Conservation (phyloP, 2,113 vertebrate genomes). For the Cynopterus brachyotis region DNA sequence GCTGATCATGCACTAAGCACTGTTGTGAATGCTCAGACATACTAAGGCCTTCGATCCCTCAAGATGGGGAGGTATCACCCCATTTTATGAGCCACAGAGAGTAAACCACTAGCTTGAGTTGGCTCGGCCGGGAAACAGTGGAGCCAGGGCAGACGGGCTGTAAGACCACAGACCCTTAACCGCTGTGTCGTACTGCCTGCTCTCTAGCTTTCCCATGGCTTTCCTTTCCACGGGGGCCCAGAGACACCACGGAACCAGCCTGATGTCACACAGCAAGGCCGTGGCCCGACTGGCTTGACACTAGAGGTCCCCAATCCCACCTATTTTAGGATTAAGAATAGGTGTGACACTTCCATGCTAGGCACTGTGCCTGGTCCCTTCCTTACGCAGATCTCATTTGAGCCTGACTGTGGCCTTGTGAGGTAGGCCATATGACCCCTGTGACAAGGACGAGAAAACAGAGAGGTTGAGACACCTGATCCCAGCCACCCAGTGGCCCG, state of each 20-base stretch:
- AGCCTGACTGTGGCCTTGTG: background rate
- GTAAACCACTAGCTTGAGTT: background rate
- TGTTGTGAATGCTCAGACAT: background rate
- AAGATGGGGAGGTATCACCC: too few relatives aligned
- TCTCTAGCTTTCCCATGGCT: background rate
- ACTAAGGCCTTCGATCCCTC: background rate
- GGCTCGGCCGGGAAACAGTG: too few relatives aligned
- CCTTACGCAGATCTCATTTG: background rate
- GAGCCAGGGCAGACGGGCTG: too few relatives aligned
- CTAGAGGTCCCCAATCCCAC: background rate
- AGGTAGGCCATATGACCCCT: background rate
- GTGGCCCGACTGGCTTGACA: background rate
- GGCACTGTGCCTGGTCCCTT: too few relatives aligned
- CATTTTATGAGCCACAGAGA: background rate
- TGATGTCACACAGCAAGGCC: background rate
- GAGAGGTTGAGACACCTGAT: background rate
- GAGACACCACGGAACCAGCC: background rate
- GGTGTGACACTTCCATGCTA: rapidly evolving
- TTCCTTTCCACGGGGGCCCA: background rate
- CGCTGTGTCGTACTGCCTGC: rapidly evolving
- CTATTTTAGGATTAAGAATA: background rate
- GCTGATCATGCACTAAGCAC: rapidly evolving
- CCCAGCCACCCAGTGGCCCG: background rate
- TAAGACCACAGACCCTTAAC: rapidly evolving
- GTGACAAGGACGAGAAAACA: background rate